Evolutionary conservation across 1,140 invertebrate species (phyloP), one percentile per base, ranked within the genome.

Genomic region (Tetramorium simillimum): DNA sequence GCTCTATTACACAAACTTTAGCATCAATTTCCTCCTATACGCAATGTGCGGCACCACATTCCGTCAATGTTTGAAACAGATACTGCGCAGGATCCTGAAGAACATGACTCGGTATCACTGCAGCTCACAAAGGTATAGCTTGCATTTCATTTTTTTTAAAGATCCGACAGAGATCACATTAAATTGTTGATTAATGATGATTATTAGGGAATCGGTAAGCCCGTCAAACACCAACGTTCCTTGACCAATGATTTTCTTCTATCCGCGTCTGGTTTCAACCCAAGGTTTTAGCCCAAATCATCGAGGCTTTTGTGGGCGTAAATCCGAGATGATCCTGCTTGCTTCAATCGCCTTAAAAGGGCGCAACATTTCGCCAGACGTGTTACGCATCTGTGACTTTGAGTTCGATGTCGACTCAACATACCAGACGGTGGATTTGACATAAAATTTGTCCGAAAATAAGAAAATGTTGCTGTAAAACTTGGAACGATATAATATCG

Each of bases 1-100:
- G 2, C 93, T 96, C 0, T 96, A 96, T 86, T 96, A 96, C 90
- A 96, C 96, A 4, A 96, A 96, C 89, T 96, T 96, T 92, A 96
- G 96, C 91, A 96, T 96, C 82, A 96, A 96, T 91, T 96, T 96
- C 87, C 92, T 96, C 6, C 91, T 96, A 5, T 96, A 96, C 90
- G 95, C 95, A 0, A 96, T 96, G 94, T 96, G 95, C 87, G 96
- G 96, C 2, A 95, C 95, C 58, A 96, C 96, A 7, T 96, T 96
- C 91, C 93, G 96, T 28, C 94, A 95, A 37, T 96, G 96, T 88
- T 91, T 96, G 18, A 94, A 95, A 81, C 96, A 96, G 88, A 92
- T 96, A 21, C 69, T 96, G 7, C 93, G 95, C 6, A 95, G 96
- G 84, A 86, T 93, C 18, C 78, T 95, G 14, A 95, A 95, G 87